Evolutionary conservation across 2,113 vertebrate species (phyloP).

Genomic region (Muntiacus reevesi): DNA sequence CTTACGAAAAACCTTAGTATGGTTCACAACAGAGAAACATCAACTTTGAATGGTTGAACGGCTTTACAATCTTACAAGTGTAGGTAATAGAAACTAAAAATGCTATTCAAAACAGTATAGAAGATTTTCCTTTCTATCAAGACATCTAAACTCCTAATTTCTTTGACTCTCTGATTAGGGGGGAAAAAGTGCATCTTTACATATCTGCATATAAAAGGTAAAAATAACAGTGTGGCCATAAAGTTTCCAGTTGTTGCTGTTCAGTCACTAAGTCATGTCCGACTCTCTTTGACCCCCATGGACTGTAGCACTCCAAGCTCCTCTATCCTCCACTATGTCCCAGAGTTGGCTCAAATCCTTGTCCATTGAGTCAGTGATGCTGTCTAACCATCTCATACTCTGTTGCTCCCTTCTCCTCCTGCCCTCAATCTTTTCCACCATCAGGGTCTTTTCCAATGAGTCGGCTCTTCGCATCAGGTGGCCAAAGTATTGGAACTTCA

Average conservation of each 20-base stretch:
- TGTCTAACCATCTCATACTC: not conserved
- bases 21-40: not conserved
- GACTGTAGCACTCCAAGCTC: not conserved
- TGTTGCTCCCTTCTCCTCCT: not conserved
- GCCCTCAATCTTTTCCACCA: not conserved
- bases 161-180: not conserved
- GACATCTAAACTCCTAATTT: not conserved
- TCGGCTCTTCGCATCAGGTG: accelerated
- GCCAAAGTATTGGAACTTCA: not conserved
- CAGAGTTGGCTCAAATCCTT: not conserved
- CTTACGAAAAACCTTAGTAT: not conserved
- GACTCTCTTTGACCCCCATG: not conserved
- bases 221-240: not conserved
- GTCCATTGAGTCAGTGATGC: not conserved
- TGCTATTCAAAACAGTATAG: not conserved
- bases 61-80: not conserved
- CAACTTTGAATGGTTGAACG: not conserved
- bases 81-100: not conserved
- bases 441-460: not conserved
- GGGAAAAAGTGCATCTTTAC: not conserved
- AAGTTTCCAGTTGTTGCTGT: not conserved
- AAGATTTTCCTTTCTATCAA: not conserved
- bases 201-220: not conserved
- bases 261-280: not conserved
- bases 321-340: not conserved